Evolutionary conservation across 2,113 vertebrate species (phyloP), one percentile per base, ranked within the genome.

Genomic region (Numenius arquata): DNA sequence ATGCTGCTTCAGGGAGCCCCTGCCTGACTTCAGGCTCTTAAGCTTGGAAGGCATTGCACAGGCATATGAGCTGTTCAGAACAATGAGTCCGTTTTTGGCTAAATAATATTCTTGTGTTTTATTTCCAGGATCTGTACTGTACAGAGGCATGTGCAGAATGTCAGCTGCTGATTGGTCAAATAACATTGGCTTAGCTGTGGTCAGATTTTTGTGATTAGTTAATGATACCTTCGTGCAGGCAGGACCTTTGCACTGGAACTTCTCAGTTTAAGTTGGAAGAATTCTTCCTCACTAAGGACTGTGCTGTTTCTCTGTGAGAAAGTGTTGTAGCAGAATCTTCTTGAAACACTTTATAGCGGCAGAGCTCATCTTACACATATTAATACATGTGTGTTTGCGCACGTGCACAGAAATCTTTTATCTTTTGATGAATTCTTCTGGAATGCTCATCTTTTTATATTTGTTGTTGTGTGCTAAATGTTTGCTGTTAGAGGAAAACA

Each of bases 81-180:
- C 94, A 78, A 17, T 20, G 43, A 58, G 86, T 63, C 66, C 55
- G 30, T 10, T 83, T 85, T 86, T 61, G 66, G 34, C 77, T 90
- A 85, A 82, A 67, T 93, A 95, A 85, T 78, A 58, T 41, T 95
- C 41, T 67, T 56, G 61, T 22, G 32, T 72, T 96, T 97, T 47
- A 68, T 88, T 93, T 97, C 52, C 76, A 93, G 70, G 59, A 86
- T 19, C 45, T 90, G 79, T 47, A 65, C 38, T 50, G 6, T 30
- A 55, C 59, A 93, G 59, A 90, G 68, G 25, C 67, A 38, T 58
- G 6, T 75, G 41, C 30, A n/a, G 78, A 43, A 8, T 59, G 53
- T 94, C 53, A 84, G n/a, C 58, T 79, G 47, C 26, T 73, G 91
- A 40, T 43, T 65, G 66, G 34, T 73, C 36, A 76, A 75, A 50